phyloP scores from a whole-genome alignment of 2,113 vertebrate genomes.

The Sinocyclocheilus grahami region DNA sequence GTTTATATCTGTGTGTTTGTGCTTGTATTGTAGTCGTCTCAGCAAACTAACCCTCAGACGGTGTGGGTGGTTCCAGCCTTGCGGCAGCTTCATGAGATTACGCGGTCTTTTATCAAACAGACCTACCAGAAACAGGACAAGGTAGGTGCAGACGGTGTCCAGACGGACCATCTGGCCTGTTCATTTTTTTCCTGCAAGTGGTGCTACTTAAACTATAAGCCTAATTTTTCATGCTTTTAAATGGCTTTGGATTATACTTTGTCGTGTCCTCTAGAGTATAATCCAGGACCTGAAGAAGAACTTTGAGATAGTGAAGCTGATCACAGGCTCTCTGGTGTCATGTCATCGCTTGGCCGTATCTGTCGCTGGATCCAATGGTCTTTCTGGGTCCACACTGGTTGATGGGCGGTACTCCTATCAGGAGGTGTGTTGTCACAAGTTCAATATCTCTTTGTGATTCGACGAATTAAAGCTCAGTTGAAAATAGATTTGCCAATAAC shows the following conservation, averaged over 20 bases:
- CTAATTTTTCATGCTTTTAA: not conserved
- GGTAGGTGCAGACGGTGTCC: conserved; percentile 72
- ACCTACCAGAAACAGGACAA: conserved; percentile 99
- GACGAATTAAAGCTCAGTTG: not conserved
- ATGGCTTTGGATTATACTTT: not conserved
- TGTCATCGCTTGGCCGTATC: conserved; percentile 91
- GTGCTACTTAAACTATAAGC: not conserved
- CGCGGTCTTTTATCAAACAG: conserved; percentile 97
- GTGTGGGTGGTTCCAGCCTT: conserved; percentile 98
- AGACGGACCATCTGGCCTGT: too few species aligned
- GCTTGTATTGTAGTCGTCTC: conserved; percentile 82
- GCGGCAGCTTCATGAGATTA: conserved; percentile 97
- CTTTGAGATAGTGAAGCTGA: conserved; percentile 97
- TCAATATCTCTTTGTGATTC: not conserved
- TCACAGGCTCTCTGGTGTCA: conserved; percentile 92
- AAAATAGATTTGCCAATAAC: not conserved
- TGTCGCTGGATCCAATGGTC: conserved; percentile 83
- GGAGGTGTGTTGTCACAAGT: conserved; percentile 77
- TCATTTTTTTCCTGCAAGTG: too few species aligned
- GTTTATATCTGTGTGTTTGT: conserved; percentile 28
- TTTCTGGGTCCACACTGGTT: conserved; percentile 85
- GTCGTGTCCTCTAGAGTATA: conserved; percentile 83
- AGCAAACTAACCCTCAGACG: conserved; percentile 91
- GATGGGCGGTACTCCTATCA: conserved; percentile 96
- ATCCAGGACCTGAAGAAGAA: conserved; percentile 99